phyloP scores from a whole-genome alignment of 2,113 vertebrate genomes.

The Heterochromis multidens region DNA sequence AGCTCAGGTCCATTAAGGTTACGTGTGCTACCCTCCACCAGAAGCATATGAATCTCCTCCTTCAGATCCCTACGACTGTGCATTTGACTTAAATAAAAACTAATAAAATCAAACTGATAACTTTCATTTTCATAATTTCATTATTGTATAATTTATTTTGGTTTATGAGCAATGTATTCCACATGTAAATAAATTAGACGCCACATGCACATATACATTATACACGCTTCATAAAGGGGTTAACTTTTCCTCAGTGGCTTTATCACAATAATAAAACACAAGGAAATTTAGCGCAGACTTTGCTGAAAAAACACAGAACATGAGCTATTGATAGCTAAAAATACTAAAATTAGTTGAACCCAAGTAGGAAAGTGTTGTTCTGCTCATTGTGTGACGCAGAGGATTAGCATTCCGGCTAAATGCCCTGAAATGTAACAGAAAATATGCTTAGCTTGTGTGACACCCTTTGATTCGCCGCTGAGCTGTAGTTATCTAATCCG shows the following conservation, averaged over 20 bases:
- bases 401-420: slow-evolving; percentile 31
- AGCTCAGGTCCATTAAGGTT: too few species aligned
- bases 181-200: not conserved
- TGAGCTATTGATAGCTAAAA: not conserved
- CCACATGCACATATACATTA: not conserved
- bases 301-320: not conserved
- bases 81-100: too few species aligned
- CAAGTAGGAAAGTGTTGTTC: not conserved
- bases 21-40: too few species aligned
- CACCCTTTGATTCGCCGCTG: not conserved
- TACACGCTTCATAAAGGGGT: not conserved
- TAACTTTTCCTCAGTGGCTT: not conserved
- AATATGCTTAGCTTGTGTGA: slow-evolving; percentile 14
- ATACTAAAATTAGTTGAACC: not conserved
- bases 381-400: not conserved
- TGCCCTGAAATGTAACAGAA: not conserved
- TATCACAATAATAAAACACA: not conserved
- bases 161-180: rapidly evolving
- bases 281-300: rapidly evolving
- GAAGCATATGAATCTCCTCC: too few species aligned
- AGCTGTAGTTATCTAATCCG: slow-evolving; percentile 26
- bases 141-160: too few species aligned
- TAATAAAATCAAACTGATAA: not conserved
- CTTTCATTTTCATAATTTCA: not conserved
- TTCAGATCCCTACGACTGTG: too few species aligned